Percentiles rank a stretch among this genome's conserved stretches.
phyloP scores from a whole-genome alignment of 1,140 invertebrate species.

The Ceratina calcarata region DNA sequence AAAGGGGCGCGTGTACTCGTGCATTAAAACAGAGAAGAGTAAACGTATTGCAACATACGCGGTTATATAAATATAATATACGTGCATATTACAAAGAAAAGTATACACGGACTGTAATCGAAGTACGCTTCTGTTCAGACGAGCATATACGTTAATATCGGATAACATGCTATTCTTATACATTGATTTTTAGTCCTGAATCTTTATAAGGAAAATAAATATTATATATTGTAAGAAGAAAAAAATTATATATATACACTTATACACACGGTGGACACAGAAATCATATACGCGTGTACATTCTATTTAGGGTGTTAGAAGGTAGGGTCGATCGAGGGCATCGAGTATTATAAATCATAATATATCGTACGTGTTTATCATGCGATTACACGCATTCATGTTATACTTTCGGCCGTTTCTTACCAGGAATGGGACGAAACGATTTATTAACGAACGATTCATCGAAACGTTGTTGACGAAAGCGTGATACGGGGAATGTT shows the following conservation, averaged over 20 bases:
- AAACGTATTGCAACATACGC: neutral
- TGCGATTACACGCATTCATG: neutral
- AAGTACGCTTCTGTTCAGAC: constrained; percentile 36
- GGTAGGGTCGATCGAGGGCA: constrained; percentile 15
- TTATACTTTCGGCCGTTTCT: too few relatives aligned
- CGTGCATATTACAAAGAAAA: neutral
- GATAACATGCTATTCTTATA: constrained; percentile 46
- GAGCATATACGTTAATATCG: constrained; percentile 24
- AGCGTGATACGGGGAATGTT: neutral
- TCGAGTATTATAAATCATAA: constrained; percentile 26
- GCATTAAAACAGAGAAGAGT: too few relatives aligned
- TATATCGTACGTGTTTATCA: neutral
- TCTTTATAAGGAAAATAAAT: constrained; percentile 42
- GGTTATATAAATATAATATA: constrained; percentile 19
- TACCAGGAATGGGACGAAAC: too few relatives aligned
- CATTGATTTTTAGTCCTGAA: constrained; percentile 49
- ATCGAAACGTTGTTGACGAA: neutral
- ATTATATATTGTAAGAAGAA: constrained; percentile 21
- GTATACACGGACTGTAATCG: constrained; percentile 27
- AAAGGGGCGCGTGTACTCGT: neutral
- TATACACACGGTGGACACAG: constrained; percentile 11
- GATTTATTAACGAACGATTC: neutral
- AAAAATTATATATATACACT: constrained; percentile 9
- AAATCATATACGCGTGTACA: constrained; percentile 1
- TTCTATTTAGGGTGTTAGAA: constrained; percentile 9